phyloP scores from a whole-genome alignment of 2,888 invertebrate species.

The Sinelater perroti region DNA sequence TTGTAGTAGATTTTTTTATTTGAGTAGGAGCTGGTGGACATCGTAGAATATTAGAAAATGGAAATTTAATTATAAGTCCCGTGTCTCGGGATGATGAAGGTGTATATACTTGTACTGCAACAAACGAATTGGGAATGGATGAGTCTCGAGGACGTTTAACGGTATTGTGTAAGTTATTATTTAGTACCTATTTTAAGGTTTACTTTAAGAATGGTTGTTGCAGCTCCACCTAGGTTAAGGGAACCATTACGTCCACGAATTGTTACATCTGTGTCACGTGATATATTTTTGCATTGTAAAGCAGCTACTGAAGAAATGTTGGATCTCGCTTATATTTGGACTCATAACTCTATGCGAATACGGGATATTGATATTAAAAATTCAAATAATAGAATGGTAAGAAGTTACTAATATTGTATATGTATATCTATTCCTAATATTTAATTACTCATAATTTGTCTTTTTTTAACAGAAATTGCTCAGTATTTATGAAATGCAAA shows the following conservation, averaged over 20 bases:
- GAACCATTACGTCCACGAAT: constrained; percentile 74
- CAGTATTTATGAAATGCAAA: too few species aligned
- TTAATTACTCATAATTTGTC: too few species aligned
- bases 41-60: constrained; percentile 82
- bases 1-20: constrained; percentile 20
- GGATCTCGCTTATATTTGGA: constrained; percentile 93
- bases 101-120: constrained; percentile 84
- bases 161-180: constrained; percentile 71
- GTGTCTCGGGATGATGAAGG: constrained; percentile 89
- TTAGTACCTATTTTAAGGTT: constrained; percentile 5
- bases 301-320: constrained; percentile 85
- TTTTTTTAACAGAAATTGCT: too few species aligned
- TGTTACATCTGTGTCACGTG: constrained; percentile 73
- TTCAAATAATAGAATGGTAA: constrained; percentile 63
- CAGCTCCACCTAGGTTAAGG: constrained; percentile 78
- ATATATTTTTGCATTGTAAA: constrained; percentile 81
- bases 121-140: constrained; percentile 86
- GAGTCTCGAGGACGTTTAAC: constrained; percentile 84
- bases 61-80: constrained; percentile 85
- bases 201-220: neutral
- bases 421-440: too few species aligned
- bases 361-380: constrained; percentile 72
- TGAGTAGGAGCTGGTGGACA: constrained; percentile 81
- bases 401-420: constrained; percentile 41
- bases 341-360: constrained; percentile 83